A percentile compares a stretch with the other conserved stretches of the same genome.
phyloP scores from a whole-genome alignment of 2,797 vertebrate species.

The Rhabdophis nuchalis region DNA sequence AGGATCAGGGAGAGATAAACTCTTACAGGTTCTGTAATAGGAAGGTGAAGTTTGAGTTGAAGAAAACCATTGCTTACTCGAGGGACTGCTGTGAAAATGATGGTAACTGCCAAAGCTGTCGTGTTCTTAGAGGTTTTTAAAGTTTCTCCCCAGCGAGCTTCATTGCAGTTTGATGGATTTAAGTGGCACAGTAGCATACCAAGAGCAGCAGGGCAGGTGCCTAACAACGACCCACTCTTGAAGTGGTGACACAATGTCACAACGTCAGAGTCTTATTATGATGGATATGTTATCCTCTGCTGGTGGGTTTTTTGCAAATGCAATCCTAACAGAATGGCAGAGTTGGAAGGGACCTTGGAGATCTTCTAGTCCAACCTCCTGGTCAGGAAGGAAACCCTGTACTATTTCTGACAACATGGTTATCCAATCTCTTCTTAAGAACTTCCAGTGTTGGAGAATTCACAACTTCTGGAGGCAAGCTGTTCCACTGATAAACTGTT shows the following conservation, averaged over 20 bases:
- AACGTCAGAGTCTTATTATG: too few relatives aligned
- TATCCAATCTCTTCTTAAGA: background rate
- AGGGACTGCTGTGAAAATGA: conserved; percentile 57
- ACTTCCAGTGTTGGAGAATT: background rate
- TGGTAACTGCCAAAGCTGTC: conserved; percentile 34
- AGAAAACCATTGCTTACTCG: conserved; percentile 36
- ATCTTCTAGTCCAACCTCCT: background rate
- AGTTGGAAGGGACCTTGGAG: background rate
- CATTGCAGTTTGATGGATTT: background rate
- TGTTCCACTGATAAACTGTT: background rate
- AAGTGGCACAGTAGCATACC: conserved; percentile 40
- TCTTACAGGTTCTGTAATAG: accelerated
- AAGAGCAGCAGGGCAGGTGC: conserved; percentile 18
- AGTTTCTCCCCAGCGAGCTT: conserved; percentile 40
- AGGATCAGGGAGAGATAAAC: background rate
- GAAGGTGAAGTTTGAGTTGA: background rate
- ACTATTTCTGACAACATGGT: background rate
- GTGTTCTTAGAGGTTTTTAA: conserved; percentile 33
- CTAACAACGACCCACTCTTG: too few relatives aligned
- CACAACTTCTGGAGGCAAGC: background rate
- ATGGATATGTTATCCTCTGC: background rate
- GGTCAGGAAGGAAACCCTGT: background rate
- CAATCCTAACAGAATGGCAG: background rate
- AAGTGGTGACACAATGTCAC: background rate
- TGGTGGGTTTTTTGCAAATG: background rate